Evolutionary conservation across 2,888 invertebrate species (phyloP), one percentile per base, ranked within the genome.

Genomic region (Archaeoteleia sp.): DNA sequence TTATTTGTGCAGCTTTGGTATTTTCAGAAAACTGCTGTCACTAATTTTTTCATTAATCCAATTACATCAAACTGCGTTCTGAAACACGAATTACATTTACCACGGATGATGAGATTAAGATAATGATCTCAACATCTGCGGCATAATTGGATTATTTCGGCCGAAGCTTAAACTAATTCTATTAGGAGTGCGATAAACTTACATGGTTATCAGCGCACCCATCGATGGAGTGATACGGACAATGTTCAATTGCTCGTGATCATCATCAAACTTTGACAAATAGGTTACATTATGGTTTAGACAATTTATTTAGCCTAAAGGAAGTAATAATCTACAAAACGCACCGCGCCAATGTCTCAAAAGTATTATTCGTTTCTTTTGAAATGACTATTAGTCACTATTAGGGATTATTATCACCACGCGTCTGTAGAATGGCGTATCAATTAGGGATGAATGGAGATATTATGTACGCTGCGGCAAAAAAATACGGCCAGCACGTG

Each of bases 171-270:
- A 51, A 65, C 57, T 65, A 65, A 65, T 65, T 65, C 57, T 53
- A 65, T 65, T 65, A 58, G 51, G 53, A 58, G 53, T 58, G 53
- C 55, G 51, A 65, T 65, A 57, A 57, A 65, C 65, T 65, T 51
- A 42, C 39, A 39, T 40, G 40, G 51, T 57, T 65, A 65, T 57
- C 63, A 34, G 23, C 30, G 46, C 37, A 45, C 20, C 57, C 57
- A 65, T 65, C 57, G 42, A 58, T 42, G 27, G 12, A 51, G 43
- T 46, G 58, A 65, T 39, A 51, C 35, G 51, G 58, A 42, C 48
- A 46, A 65, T 65, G 53, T 35, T 46, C 57, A 51, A 34, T 29
- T 37, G 5, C 5, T 20, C 20, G 20, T 2, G 20, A 20, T 20
- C 20, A 20, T 20, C 20, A 5, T 20, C 20, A 20, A 20, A 20